Conservation (phyloP, 2,888 invertebrate genomes). For the Biston stratarius region DNA sequence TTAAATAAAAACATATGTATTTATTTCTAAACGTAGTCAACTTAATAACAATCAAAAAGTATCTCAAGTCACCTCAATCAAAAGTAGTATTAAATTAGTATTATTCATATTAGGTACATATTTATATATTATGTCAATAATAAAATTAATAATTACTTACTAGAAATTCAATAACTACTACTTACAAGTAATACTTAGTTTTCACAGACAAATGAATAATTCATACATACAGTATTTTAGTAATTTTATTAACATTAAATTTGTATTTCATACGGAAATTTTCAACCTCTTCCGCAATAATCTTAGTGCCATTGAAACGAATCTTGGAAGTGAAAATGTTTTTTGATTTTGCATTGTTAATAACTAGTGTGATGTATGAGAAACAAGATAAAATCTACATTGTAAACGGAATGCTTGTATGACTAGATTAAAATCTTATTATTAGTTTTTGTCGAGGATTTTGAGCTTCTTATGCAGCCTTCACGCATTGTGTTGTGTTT, state of each 20-base stretch:
- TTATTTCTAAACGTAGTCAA: too few relatives aligned
- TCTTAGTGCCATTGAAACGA: constrained; percentile 27
- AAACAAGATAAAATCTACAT: constrained; percentile 41
- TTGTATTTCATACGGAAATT: constrained; percentile 7
- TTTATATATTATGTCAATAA: too few relatives aligned
- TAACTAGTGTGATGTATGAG: constrained; percentile 40
- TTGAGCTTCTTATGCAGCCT: constrained; percentile 2
- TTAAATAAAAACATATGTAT: too few relatives aligned
- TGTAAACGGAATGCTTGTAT: constrained; percentile 41
- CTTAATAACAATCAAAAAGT: too few relatives aligned
- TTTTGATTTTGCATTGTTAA: constrained; percentile 36
- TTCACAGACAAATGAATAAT: too few relatives aligned
- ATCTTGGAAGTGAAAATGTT: constrained; percentile 23
- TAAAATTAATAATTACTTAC: too few relatives aligned
- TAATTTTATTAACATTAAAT: not conserved
- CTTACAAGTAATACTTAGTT: too few relatives aligned
- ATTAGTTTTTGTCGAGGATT: constrained; percentile 23
- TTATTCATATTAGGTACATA: too few relatives aligned
- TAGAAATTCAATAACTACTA: too few relatives aligned
- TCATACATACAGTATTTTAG: too few relatives aligned
- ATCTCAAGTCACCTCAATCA: too few relatives aligned
- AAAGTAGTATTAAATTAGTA: too few relatives aligned
- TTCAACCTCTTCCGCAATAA: constrained; percentile 8
- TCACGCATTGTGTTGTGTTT: not conserved
- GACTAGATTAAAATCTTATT: constrained; percentile 39